phyloP scores from a whole-genome alignment of 2,888 invertebrate genomes.

The Allacma fusca region DNA sequence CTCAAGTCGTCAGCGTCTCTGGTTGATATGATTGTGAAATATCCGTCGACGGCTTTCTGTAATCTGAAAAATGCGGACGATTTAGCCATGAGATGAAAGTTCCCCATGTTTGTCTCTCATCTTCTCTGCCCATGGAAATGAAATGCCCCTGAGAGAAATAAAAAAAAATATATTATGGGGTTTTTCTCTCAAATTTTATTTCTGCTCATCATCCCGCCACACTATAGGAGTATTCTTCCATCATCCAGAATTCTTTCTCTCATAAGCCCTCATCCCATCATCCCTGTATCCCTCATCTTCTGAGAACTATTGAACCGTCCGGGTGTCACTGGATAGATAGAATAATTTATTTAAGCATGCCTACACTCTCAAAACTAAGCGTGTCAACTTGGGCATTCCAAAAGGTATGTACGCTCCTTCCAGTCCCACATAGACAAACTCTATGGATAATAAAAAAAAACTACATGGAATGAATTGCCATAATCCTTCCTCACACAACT shows the following conservation, averaged over 20 bases:
- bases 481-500: background rate
- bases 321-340: too few relatives aligned
- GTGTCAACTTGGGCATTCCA: background rate
- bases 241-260: background rate
- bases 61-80: background rate
- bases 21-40: too few relatives aligned
- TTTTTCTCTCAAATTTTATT: slow-evolving; percentile 4
- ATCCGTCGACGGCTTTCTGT: too few relatives aligned
- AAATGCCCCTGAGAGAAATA: too few relatives aligned
- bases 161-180: too few relatives aligned
- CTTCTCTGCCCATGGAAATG: background rate
- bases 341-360: too few relatives aligned
- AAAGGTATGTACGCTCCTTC: background rate
- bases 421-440: background rate
- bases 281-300: background rate
- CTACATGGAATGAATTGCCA: background rate
- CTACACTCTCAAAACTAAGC: too few relatives aligned
- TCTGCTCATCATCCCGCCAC: background rate
- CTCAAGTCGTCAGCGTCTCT: too few relatives aligned
- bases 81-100: slow-evolving; percentile 11
- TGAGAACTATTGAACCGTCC: too few relatives aligned
- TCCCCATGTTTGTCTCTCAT: background rate
- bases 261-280: background rate
- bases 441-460: background rate
- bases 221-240: too few relatives aligned